These are phyloP conservation scores for Tryphoninae sp. DNA, from an alignment of 2,888 invertebrate species.

Conservation along the genomic window DNA sequence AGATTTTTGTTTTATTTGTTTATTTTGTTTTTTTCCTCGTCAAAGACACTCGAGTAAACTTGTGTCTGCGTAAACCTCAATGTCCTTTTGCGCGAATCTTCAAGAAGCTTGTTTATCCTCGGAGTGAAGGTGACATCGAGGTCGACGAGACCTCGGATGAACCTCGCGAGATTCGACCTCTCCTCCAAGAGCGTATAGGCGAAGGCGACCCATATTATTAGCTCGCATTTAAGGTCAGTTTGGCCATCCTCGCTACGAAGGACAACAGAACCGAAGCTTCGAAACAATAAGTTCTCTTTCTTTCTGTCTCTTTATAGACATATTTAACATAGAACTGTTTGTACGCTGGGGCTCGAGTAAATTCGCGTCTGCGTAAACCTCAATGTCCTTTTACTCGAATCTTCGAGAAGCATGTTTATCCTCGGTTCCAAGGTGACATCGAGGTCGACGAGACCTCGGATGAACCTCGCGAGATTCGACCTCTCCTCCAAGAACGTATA, in stretches of 20 bases:
- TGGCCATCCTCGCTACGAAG: slow-evolving; percentile 35
- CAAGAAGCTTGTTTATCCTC: slow-evolving; percentile 47
- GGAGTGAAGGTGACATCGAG: slow-evolving; percentile 34
- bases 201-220: slow-evolving; percentile 54
- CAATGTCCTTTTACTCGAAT: slow-evolving; percentile 51
- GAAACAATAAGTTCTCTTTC: background rate
- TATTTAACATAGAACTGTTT: slow-evolving; percentile 18
- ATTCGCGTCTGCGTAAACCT: slow-evolving; percentile 41
- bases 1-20: slow-evolving; percentile 4
- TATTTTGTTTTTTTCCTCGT: background rate
- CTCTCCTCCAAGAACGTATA: slow-evolving; percentile 5
- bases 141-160: slow-evolving; percentile 35
- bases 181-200: background rate
- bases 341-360: slow-evolving; percentile 40
- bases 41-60: slow-evolving; percentile 54
- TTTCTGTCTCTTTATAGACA: too few species aligned
- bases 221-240: slow-evolving; percentile 51
- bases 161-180: slow-evolving; percentile 15
- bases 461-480: slow-evolving; percentile 7
- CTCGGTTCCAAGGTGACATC: slow-evolving; percentile 21
- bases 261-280: slow-evolving; percentile 6
- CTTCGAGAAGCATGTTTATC: slow-evolving; percentile 48
- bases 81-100: slow-evolving; percentile 51
- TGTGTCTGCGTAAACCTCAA: slow-evolving; percentile 43
- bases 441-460: slow-evolving; percentile 48